These are phyloP conservation scores for Urocyon cinereoargenteus DNA, from an alignment of 2,797 vertebrate genomes.

Conservation along the genomic window DNA sequence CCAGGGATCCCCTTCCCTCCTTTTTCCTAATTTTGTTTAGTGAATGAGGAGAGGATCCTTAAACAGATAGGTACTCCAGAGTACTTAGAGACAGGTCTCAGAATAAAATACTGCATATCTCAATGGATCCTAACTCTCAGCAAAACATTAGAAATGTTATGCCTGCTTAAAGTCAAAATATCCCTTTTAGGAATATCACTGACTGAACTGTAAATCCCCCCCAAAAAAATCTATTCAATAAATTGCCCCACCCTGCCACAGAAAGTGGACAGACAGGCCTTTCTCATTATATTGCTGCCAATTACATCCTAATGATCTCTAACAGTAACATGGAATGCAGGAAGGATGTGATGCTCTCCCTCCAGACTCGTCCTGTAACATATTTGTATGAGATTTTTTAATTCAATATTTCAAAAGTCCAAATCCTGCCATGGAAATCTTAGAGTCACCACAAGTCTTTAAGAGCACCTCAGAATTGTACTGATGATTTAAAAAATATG, in stretches of 20 bases:
- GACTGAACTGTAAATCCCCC: background rate
- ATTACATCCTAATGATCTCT: background rate
- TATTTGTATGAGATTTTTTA: background rate
- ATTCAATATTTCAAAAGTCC: slow-evolving; percentile 30
- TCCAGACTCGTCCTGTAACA: background rate
- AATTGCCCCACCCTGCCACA: background rate
- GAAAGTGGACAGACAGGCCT: background rate
- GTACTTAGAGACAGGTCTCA: background rate
- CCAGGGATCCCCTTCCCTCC: too few species aligned
- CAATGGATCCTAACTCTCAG: background rate
- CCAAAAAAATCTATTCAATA: background rate
- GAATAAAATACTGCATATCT: background rate
- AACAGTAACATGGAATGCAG: background rate
- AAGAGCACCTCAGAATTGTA: background rate
- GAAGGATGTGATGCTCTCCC: background rate
- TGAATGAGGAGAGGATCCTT: slow-evolving; percentile 20
- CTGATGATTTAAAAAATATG: background rate
- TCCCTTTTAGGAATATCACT: background rate
- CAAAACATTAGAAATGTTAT: slow-evolving; percentile 3
- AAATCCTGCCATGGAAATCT: slow-evolving; percentile 45
- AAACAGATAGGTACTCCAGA: slow-evolving; percentile 23
- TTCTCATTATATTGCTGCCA: background rate
- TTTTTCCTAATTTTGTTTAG: slow-evolving; percentile 4
- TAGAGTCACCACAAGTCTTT: background rate
- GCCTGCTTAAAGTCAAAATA: background rate